Evolutionary conservation across 23 tunicate genomes (phyloP).

Genomic region (Diplosoma virens): DNA sequence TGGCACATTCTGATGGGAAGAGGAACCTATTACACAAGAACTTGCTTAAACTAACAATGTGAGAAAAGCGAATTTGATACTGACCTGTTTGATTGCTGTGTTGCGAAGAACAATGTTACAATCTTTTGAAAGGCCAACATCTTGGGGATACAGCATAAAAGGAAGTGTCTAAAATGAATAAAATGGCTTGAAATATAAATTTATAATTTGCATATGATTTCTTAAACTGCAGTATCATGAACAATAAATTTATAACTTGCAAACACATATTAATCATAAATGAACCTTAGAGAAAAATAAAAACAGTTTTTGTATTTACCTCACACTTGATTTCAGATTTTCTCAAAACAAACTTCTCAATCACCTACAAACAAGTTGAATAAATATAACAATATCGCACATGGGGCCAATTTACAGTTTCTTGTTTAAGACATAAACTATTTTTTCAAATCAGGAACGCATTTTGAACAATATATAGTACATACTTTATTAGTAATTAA

Average conservation of each 20-base stretch:
- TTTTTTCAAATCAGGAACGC: no score
- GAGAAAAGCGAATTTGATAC: not conserved
- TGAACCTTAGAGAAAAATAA: no score
- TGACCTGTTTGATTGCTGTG: conserved; percentile 29
- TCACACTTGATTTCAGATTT: conserved; percentile 26
- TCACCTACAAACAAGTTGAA: conserved; percentile 28
- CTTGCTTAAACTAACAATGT: not conserved
- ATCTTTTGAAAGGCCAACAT: conserved; percentile 45
- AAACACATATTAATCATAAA: no score
- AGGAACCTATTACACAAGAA: no score
- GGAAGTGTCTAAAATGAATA: conserved; percentile 31
- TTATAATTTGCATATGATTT: not conserved
- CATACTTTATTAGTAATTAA: no score
- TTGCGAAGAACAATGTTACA: conserved; percentile 27
- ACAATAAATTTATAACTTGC: no score
- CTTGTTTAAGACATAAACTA: no score
- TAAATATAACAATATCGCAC: not conserved
- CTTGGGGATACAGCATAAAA: conserved; percentile 53
- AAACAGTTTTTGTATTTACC: conserved; percentile 17
- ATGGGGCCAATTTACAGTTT: no score
- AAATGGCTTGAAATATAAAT: not conserved
- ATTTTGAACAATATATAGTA: no score
- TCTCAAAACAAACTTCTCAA: conserved; percentile 53
- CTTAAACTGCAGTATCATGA: not conserved
- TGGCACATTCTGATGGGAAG: conserved; percentile 23